Conservation (phyloP, 2,113 vertebrate genomes). For the Elgaria multicarinata region DNA sequence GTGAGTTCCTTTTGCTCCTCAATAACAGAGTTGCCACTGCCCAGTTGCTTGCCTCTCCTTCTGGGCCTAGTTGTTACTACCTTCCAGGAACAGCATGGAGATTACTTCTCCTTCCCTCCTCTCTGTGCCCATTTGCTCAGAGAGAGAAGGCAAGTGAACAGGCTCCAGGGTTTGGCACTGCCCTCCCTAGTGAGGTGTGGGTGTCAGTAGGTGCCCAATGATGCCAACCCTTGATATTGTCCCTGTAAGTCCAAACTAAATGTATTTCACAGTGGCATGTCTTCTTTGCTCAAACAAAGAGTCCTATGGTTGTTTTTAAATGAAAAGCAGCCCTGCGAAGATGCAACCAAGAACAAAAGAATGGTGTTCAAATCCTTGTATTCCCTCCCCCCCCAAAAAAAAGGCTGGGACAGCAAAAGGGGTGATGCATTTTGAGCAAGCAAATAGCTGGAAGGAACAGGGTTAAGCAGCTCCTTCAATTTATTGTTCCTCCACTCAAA, state of each 20-base stretch:
- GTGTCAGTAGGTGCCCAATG: not conserved
- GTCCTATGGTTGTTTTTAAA: not conserved
- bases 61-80: not conserved
- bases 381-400: no score
- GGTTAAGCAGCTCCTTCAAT: not conserved
- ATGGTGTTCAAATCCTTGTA: not conserved
- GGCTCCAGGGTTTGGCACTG: not conserved
- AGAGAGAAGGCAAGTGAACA: not conserved
- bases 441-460: not conserved
- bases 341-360: not conserved
- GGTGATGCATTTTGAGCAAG: not conserved
- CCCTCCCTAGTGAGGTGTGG: not conserved
- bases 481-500: not conserved
- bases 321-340: not conserved
- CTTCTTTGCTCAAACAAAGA: not conserved
- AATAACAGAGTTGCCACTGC: not conserved
- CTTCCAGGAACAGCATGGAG: not conserved
- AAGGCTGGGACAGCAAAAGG: not conserved
- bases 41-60: not conserved
- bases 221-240: not conserved
- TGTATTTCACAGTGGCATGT: not conserved
- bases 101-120: not conserved
- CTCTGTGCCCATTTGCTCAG: not conserved
- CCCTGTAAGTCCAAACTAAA: not conserved
- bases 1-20: not conserved